Percentiles rank a stretch among this genome's conserved stretches.
phyloP scores from a whole-genome alignment of 2,888 invertebrate species.

The Polymixis lichenea region DNA sequence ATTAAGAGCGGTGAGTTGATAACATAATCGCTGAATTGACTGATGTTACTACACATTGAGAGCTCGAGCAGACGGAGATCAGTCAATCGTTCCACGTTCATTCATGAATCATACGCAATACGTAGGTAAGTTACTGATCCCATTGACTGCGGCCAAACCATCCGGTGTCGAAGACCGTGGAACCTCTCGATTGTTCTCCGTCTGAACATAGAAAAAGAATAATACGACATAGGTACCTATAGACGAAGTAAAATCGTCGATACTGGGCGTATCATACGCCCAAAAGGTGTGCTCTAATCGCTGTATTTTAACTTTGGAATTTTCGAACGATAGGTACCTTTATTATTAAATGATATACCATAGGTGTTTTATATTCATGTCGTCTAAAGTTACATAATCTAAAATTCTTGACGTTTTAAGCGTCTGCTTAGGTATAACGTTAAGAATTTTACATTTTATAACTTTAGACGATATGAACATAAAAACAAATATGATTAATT shows the following conservation, averaged over 20 bases:
- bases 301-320: background rate
- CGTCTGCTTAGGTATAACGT: too few species aligned
- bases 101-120: slow-evolving; percentile 19
- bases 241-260: background rate
- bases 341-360: too few species aligned
- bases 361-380: too few species aligned
- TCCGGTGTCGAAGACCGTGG: slow-evolving; percentile 3
- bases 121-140: slow-evolving; percentile 5
- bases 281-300: background rate
- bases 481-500: too few species aligned
- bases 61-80: slow-evolving; percentile 16
- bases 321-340: background rate
- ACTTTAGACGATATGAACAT: too few species aligned
- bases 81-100: slow-evolving; percentile 33
- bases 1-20: slow-evolving; percentile 37
- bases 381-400: too few species aligned
- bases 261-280: background rate
- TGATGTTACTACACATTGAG: slow-evolving; percentile 33
- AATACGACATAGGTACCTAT: background rate
- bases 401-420: too few species aligned
- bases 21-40: slow-evolving; percentile 40
- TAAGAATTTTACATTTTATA: too few species aligned
- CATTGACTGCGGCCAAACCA: slow-evolving; percentile 10
- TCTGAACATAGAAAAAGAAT: background rate
- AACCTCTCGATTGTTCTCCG: slow-evolving; percentile 6